Conservation (phyloP, 2,113 vertebrate species). For the Himantopus leucocephalus region DNA sequence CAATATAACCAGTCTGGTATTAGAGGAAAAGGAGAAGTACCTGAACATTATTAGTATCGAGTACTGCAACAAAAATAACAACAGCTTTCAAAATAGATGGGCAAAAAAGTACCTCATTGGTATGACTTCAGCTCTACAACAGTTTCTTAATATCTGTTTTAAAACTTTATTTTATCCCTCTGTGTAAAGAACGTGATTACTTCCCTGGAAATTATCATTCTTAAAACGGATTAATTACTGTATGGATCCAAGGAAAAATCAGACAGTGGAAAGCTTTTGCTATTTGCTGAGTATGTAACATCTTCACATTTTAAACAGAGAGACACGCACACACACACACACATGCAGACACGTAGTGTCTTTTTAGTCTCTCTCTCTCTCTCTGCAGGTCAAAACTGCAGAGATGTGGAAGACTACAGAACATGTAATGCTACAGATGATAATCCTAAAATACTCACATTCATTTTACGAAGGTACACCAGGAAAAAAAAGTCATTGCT, state of each 20-base stretch:
- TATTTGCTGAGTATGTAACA: neutral
- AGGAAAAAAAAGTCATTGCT: neutral
- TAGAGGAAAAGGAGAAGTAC: neutral
- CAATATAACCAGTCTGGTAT: neutral
- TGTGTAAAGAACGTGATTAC: fast-evolving
- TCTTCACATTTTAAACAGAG: neutral
- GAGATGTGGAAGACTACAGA: neutral
- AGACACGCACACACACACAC: no score
- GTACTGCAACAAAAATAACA: neutral
- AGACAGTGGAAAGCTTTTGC: neutral
- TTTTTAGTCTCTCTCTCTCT: neutral
- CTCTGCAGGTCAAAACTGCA: neutral
- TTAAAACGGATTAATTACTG: neutral
- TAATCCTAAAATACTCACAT: neutral
- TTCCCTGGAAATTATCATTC: neutral
- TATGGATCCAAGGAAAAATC: neutral
- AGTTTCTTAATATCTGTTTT: neutral
- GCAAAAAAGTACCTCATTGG: neutral
- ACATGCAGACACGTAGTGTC: fast-evolving
- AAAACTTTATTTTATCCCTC: neutral
- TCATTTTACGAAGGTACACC: neutral
- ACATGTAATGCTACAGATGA: neutral
- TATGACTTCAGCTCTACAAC: neutral
- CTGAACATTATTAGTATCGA: neutral
- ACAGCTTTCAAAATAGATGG: neutral